These are phyloP conservation scores for Microcebus murinus DNA, from an alignment of 2,113 vertebrate genomes.

Conservation along the genomic window DNA sequence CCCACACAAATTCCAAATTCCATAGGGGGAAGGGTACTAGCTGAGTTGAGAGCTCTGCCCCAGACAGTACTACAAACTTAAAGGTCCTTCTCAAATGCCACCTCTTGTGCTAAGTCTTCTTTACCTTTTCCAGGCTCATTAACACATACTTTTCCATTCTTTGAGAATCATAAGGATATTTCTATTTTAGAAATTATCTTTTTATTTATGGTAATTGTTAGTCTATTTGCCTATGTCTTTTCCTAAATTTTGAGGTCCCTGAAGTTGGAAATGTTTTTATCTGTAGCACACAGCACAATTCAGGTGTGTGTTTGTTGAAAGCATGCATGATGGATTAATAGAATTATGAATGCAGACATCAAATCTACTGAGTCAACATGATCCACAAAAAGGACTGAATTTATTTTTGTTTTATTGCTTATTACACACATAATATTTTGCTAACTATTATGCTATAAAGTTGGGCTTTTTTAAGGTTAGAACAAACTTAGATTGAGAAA, in stretches of 20 bases:
- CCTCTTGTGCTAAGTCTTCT: neutral
- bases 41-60: neutral
- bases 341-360: neutral
- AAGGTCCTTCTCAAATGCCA: neutral
- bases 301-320: neutral
- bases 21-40: neutral
- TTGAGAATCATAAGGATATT: neutral
- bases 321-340: neutral
- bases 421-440: neutral
- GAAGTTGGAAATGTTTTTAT: neutral
- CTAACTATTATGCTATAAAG: neutral
- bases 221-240: neutral
- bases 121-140: neutral
- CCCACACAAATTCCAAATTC: neutral
- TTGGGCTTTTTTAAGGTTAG: slow-evolving; percentile 21
- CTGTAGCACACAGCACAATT: neutral
- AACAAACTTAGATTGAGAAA: slow-evolving; percentile 14
- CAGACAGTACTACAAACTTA: neutral
- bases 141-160: neutral
- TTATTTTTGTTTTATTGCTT: slow-evolving; percentile 30
- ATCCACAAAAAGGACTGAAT: neutral
- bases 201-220: slow-evolving; percentile 17
- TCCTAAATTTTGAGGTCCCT: neutral
- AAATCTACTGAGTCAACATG: neutral
- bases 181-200: neutral